Base-by-base conservation (phyloP, 2,113 vertebrate species). In the Pseudorhombus dupliciocellatus region DNA sequence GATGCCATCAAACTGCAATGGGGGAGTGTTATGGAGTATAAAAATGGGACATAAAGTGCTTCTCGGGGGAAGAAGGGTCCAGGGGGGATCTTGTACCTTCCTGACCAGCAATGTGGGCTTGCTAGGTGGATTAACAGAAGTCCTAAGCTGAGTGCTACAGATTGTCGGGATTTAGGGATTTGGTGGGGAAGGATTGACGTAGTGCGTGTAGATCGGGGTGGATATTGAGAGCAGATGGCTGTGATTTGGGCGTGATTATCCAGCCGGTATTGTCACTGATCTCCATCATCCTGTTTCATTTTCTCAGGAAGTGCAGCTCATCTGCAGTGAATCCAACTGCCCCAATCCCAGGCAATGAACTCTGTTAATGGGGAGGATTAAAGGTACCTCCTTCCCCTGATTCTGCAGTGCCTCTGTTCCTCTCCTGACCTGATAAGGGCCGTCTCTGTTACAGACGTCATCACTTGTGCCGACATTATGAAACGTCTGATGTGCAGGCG, bases 181-280 rank as follows among this genome's bases (percentile, higher is more conserved):
- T 94, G 93, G 78, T 73, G 40, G 50, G 70, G 90, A 90, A 5
- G 71, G 92, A 94, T 93, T 93, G 91, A 91, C 76, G 76, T 83
- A 82, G 86, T 4, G 3, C 89, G 72, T 70, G 77, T 86, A 88
- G 92, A 90, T 94, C 77, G 85, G 87, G 8, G 57, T 22, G 77
- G 92, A 90, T 90, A 93, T 93, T 92, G 94, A 93, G 85, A 88
- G 92, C 94, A 95, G 95, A 95, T 95, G 94, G 93, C 86, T 56
- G 89, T 66, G 75, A 92, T 94, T 92, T 92, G 89, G 88, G 70
- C 8, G 85, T 65, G 87, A 85, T 93, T 92, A 93, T 92, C 93
- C 88, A 88, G 66, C 72, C 85, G 83, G 80, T 89, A 89, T 87
- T 92, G 89, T 85, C 92, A 90, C 68, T 93, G 92, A 93, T 93